Evolutionary conservation across 2,113 vertebrate species (phyloP).

Genomic region (Jacana jacana): DNA sequence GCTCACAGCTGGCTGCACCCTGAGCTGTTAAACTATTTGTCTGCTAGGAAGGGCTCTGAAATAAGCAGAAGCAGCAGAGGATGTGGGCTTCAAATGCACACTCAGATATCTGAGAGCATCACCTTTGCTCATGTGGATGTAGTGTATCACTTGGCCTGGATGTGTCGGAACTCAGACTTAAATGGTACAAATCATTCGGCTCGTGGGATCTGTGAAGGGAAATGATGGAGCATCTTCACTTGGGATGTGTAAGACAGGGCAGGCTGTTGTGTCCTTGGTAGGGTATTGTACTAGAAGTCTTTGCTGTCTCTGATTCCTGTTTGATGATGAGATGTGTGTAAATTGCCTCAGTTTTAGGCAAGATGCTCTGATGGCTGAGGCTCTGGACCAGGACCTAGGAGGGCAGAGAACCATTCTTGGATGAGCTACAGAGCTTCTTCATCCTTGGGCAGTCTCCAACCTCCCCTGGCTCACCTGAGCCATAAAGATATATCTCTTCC

Average conservation of each 20-base stretch:
- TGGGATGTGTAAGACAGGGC: background rate
- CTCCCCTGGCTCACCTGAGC: background rate
- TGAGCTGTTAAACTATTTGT: background rate
- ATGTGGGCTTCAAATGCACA: background rate
- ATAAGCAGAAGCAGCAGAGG: background rate
- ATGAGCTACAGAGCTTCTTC: background rate
- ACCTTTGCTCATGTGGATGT: background rate
- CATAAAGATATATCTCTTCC: background rate
- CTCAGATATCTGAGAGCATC: background rate
- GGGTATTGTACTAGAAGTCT: background rate
- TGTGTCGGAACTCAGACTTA: background rate
- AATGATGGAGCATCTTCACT: background rate
- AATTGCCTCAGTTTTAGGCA: background rate
- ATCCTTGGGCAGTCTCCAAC: background rate
- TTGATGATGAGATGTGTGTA: background rate
- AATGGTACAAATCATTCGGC: background rate
- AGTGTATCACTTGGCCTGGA: background rate
- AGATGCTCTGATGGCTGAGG: background rate
- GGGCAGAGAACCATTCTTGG: background rate
- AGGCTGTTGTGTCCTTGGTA: background rate
- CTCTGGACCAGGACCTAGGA: background rate
- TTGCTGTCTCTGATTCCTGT: background rate
- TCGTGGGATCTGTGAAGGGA: background rate
- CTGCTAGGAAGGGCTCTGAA: background rate
- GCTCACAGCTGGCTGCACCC: background rate